Percentiles rank a stretch among this genome's conserved stretches.
Evolutionary conservation across 23 tunicate genomes (phyloP).

Genomic region (Trididemnum nubilum): DNA sequence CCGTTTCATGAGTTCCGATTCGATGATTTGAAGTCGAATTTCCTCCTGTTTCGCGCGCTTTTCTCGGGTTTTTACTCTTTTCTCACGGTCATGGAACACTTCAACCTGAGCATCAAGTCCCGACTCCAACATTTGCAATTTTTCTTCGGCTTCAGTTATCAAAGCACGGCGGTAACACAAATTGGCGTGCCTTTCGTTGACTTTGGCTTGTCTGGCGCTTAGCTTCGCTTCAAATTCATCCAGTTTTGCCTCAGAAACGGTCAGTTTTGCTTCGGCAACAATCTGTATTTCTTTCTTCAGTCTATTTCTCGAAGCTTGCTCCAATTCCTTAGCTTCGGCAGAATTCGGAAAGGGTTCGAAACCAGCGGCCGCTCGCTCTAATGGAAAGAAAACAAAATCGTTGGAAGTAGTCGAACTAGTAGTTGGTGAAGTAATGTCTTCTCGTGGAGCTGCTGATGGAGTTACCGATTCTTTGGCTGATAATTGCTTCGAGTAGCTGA

Average conservation of each 20-base stretch:
- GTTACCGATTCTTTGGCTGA: not conserved
- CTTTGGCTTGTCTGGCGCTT: slow-evolving; percentile 71
- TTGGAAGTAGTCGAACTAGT: not conserved
- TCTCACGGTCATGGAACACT: slow-evolving; percentile 61
- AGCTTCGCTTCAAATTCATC: slow-evolving; percentile 77
- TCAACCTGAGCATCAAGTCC: slow-evolving; percentile 67
- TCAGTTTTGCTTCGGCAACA: slow-evolving; percentile 50
- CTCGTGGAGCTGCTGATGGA: not conserved
- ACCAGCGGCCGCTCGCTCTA: slow-evolving; percentile 70
- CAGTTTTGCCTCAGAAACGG: slow-evolving; percentile 70
- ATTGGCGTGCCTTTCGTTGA: slow-evolving; percentile 82
- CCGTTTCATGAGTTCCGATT: slow-evolving; percentile 52
- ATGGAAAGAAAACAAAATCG: slow-evolving; percentile 40
- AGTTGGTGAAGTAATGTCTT: not conserved
- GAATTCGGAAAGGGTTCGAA: slow-evolving; percentile 13
- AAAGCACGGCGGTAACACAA: slow-evolving; percentile 70
- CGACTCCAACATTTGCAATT: slow-evolving; percentile 44
- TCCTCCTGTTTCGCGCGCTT: slow-evolving; percentile 75
- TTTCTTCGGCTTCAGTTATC: slow-evolving; percentile 61
- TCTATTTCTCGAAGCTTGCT: slow-evolving; percentile 46
- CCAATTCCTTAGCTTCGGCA: slow-evolving; percentile 46
- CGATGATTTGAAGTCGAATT: slow-evolving; percentile 58
- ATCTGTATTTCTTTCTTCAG: slow-evolving; percentile 40
- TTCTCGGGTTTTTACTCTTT: slow-evolving; percentile 63
- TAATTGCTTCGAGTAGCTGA: not conserved